These are phyloP conservation scores for Rhinichthys klamathensis DNA, from an alignment of 2,113 vertebrate genomes.

Conservation along the genomic window DNA sequence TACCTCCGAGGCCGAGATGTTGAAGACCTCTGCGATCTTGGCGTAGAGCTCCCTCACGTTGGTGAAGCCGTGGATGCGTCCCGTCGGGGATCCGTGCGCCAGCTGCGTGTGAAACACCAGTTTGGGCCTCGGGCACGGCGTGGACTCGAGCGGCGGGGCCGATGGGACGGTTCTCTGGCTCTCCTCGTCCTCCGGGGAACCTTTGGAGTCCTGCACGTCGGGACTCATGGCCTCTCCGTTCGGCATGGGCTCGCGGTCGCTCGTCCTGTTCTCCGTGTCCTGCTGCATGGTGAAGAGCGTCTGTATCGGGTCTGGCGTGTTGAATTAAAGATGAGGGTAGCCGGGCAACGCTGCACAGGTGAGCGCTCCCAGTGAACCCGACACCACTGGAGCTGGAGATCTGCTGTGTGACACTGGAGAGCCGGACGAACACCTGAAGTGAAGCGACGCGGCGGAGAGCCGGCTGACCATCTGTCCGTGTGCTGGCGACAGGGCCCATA, in stretches of 20 bases:
- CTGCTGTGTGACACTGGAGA: slow-evolving; percentile 71
- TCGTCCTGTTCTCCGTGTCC: slow-evolving; percentile 65
- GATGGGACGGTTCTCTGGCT: slow-evolving; percentile 62
- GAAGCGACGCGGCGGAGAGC: background rate
- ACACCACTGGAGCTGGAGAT: slow-evolving; percentile 64
- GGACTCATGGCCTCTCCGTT: slow-evolving; percentile 76
- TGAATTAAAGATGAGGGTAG: slow-evolving; percentile 85
- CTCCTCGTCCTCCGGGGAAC: slow-evolving; percentile 64
- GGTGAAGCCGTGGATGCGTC: slow-evolving; percentile 92
- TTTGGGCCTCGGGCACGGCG: slow-evolving; percentile 78
- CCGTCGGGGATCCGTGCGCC: slow-evolving; percentile 94
- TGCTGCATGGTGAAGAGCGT: slow-evolving; percentile 65
- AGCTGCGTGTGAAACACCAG: slow-evolving; percentile 95
- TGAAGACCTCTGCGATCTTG: slow-evolving; percentile 95
- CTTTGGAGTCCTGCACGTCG: slow-evolving; percentile 74
- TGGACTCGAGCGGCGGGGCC: slow-evolving; percentile 68
- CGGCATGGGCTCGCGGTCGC: slow-evolving; percentile 68
- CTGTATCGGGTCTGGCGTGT: slow-evolving; percentile 29
- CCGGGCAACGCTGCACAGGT: slow-evolving; percentile 74
- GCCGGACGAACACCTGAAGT: slow-evolving; percentile 38
- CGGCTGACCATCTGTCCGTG: slow-evolving; percentile 20
- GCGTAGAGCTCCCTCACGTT: slow-evolving; percentile 96
- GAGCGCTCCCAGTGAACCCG: slow-evolving; percentile 65
- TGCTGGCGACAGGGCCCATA: background rate
- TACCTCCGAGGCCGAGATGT: slow-evolving; percentile 95